These are phyloP conservation scores for Patagioenas fasciata DNA, from an alignment of 2,113 vertebrate species.

Conservation along the genomic window DNA sequence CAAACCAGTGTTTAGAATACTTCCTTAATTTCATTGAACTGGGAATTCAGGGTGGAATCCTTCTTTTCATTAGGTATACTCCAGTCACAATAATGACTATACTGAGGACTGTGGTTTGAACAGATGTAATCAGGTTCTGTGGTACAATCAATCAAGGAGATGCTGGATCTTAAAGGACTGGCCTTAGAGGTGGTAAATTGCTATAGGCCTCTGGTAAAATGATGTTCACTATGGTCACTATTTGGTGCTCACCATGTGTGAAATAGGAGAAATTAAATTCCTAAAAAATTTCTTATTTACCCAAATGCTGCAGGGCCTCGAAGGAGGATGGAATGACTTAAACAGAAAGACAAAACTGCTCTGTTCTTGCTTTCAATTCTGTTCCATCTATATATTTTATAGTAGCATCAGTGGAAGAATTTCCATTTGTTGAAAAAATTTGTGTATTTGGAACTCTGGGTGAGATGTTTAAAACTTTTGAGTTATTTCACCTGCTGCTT, in stretches of 20 bases:
- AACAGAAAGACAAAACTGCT: neutral
- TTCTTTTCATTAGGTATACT: neutral
- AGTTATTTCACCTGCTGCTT: neutral
- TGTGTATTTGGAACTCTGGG: neutral
- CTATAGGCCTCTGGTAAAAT: neutral
- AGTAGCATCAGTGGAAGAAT: neutral
- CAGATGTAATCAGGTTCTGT: rapidly evolving
- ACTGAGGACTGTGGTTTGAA: neutral
- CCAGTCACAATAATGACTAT: rapidly evolving
- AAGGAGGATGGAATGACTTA: neutral
- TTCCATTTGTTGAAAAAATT: neutral
- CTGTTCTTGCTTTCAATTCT: neutral
- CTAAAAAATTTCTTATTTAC: neutral
- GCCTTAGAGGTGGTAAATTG: neutral
- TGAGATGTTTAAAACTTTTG: neutral
- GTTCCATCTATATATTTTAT: neutral
- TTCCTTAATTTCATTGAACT: neutral
- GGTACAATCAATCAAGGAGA: neutral
- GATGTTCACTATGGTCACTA: neutral
- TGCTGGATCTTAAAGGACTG: neutral
- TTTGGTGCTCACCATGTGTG: neutral
- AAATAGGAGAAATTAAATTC: neutral
- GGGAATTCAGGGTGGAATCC: neutral
- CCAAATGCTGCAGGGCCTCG: neutral
- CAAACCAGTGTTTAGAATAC: neutral